Conservation (phyloP, 2,888 invertebrate genomes). For the Dicyrtoma fusca region DNA sequence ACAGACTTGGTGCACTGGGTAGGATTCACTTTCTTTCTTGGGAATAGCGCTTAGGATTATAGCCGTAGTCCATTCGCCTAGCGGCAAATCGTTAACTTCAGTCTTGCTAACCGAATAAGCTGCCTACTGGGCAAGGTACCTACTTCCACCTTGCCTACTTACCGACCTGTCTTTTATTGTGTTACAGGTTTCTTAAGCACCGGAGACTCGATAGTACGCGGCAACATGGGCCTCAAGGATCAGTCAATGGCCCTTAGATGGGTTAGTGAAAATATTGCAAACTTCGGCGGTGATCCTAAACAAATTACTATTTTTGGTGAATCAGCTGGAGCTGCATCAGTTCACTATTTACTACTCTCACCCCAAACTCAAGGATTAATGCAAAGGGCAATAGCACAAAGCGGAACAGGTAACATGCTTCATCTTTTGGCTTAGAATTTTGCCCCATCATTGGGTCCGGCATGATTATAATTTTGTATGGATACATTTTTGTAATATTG, state of each 20-base stretch:
- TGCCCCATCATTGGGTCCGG: too few relatives aligned
- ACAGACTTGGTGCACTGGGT: constrained; percentile 19
- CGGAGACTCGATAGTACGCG: neutral
- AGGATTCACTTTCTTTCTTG: too few relatives aligned
- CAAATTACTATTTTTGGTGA: constrained; percentile 17
- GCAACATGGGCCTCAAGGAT: constrained; percentile 26
- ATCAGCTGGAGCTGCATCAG: constrained; percentile 8
- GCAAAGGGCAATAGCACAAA: constrained; percentile 43
- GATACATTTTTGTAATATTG: too few relatives aligned
- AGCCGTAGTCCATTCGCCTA: neutral
- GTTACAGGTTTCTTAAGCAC: constrained; percentile 16
- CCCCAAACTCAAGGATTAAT: too few relatives aligned
- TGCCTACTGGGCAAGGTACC: neutral
- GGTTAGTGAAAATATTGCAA: constrained; percentile 19
- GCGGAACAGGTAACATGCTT: too few relatives aligned
- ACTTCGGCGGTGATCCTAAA: constrained; percentile 19
- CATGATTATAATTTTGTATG: too few relatives aligned
- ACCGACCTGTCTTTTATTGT: neutral
- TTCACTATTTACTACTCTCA: too few relatives aligned
- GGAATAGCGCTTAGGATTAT: too few relatives aligned
- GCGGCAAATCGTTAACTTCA: neutral
- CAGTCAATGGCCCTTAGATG: constrained; percentile 23
- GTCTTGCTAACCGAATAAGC: neutral
- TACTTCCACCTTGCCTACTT: neutral
- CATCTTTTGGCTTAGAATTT: too few relatives aligned